Base-by-base conservation (phyloP, 2,888 invertebrate genomes). In the Apeira syringaria region DNA sequence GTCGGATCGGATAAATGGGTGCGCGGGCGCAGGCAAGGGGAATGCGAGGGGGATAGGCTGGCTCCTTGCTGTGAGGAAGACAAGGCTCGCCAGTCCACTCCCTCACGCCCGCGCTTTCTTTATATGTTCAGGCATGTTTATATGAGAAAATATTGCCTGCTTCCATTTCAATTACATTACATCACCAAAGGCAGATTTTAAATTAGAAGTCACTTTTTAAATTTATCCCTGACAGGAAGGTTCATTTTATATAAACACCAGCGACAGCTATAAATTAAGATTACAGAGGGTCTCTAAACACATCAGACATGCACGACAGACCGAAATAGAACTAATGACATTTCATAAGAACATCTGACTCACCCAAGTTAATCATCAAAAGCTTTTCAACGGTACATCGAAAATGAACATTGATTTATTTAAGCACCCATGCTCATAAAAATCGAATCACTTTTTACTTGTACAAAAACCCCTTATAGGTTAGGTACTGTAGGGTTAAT, bases 61-160 rank as follows among this genome's bases (percentile, higher is more conserved):
- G 60, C 63, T 60, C 53, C 57, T 65, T 64, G 73, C 67, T 74
- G 76, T 80, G 82, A 82, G 80, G 82, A 84, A 38, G 38, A 37
- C 74, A 73, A 74, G 66, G 68, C 65, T 61, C 66, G 69, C 76
- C 79, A 77, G 78, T 79, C 77, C 76, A 73, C 78, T 78, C 78
- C 69, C 68, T 74, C 76, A 72, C 69, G 69, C 77, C 62, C 61
- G 66, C 60, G 42, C 53, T 49, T 56, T 51, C 61, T 75, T 76
- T 77, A 79, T 80, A 59, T 67, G 61, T 56, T 73, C 74, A 77
- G 70, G 72, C 77, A 78, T 67, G 65, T 75, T 74, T 77, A n/a
- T 27, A 32, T 28, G 57, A 64, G 71, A 76, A 59, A 72, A 74
- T 75, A 1, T 6, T 1, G 72, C 70, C 69, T 73, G 77, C 71